Percentiles rank a stretch among this genome's conserved stretches.
Conservation (phyloP, 1,140 invertebrate genomes). For the Heterodera schachtii region DNA sequence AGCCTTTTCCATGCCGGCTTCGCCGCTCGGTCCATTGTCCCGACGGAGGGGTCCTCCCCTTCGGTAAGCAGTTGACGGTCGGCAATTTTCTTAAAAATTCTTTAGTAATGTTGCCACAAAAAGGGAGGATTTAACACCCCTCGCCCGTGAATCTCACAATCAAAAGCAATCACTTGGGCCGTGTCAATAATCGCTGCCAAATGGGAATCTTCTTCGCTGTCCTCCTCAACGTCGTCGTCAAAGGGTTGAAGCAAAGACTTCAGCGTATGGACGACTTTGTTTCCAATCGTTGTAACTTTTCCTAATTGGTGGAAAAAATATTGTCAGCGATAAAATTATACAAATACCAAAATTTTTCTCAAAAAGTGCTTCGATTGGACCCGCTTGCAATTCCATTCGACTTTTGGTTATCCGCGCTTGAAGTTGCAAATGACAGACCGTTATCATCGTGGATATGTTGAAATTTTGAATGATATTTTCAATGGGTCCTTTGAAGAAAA, state of each 20-base stretch:
- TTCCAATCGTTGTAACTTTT: slow-evolving; percentile 13
- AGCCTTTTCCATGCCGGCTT: slow-evolving; percentile 22
- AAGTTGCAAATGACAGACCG: slow-evolving; percentile 47
- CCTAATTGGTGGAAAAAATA: neutral
- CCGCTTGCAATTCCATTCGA: slow-evolving; percentile 34
- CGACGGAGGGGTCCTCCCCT: neutral
- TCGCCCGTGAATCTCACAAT: too few species aligned
- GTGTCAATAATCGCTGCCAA: slow-evolving; percentile 37
- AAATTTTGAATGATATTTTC: slow-evolving; percentile 43
- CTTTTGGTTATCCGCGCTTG: slow-evolving; percentile 35
- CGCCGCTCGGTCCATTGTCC: slow-evolving; percentile 4
- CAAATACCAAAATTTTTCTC: slow-evolving; percentile 47
- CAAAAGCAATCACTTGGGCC: slow-evolving; percentile 2
- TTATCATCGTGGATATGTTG: slow-evolving; percentile 35
- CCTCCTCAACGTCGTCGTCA: slow-evolving; percentile 32
- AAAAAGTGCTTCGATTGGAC: slow-evolving; percentile 42
- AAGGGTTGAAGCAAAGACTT: slow-evolving; percentile 35
- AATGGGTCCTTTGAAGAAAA: slow-evolving; percentile 25
- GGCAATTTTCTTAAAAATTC: slow-evolving; percentile 13
- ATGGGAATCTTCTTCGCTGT: slow-evolving; percentile 39
- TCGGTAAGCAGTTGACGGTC: slow-evolving; percentile 15
- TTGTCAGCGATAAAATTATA: neutral
- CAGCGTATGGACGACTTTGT: slow-evolving; percentile 37
- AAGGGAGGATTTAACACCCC: too few species aligned
- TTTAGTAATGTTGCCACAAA: too few species aligned